Base-by-base conservation (phyloP, 1,140 invertebrate species). In the Argopecten irradians region DNA sequence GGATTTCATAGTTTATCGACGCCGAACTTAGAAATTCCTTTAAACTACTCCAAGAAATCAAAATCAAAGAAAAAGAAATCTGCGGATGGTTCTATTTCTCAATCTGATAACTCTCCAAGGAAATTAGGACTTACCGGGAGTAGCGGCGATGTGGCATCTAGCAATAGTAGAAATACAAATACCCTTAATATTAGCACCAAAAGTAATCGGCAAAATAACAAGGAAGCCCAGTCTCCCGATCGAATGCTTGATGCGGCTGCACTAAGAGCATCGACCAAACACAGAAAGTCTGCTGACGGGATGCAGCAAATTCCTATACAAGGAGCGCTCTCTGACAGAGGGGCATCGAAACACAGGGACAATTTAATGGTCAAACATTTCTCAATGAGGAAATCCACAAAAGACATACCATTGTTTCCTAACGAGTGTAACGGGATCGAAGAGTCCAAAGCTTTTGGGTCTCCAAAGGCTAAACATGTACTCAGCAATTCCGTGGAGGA, bases 91-190 rank as follows among this genome's bases (percentile, higher is more conserved):
- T 71, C 55, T 71, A 28, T 71, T 28, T 5, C 55, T 71, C 55
- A 71, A 71, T 71, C 55, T 71, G 55, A 71, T 71, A 71, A 71
- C 5, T 71, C 55, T 71, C 55, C 55, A 28, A n/a, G 55, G n/a
- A 71, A 71, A 71, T 0, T 33, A 87, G 34, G 14, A 3, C 16
- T 34, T 35, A 55, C 36, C 2, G 85, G 82, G 33, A 90, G 89
- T 55, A 90, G 88, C 36, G 86, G 36, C 32, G 89, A 90, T 34
- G 28, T 90, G 28, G 87, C 87, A 39, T 90, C 89, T 0, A 90
- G 89, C 43, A 90, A 90, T 85, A 90, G 89, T 83, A 82, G 89
- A 84, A 90, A 90, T 85, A 90, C 89, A 41, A 90, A 90, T 28
- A 90, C 89, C 14, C 82, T 90, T 22, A 90, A 90, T 87, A 28